Evolutionary conservation across 2,113 vertebrate genomes (phyloP).

Genomic region (Poecile atricapillus): DNA sequence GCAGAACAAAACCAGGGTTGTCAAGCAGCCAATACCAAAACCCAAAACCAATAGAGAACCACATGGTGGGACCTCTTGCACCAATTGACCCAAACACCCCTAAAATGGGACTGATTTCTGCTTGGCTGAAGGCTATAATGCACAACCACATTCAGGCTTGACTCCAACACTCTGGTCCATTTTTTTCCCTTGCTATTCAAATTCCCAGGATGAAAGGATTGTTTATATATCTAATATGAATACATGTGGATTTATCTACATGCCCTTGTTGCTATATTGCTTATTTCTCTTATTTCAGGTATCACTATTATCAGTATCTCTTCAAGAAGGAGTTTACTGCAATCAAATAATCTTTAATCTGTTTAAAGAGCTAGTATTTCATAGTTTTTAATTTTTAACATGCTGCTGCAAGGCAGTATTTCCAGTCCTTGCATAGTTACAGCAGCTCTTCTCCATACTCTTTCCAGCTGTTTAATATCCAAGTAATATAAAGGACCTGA

Average conservation of each 20-base stretch:
- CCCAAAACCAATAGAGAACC: not conserved
- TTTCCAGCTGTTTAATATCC: not conserved
- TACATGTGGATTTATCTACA: not conserved
- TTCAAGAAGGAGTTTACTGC: not conserved
- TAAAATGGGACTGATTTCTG: not conserved
- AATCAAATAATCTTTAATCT: not conserved
- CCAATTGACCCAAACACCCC: not conserved
- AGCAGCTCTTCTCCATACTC: not conserved
- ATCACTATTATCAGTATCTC: not conserved
- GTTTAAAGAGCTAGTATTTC: not conserved
- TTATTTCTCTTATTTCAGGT: not conserved
- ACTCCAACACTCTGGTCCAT: not conserved
- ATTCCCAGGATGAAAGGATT: not conserved
- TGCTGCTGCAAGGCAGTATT: not conserved
- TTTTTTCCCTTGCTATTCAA: not conserved
- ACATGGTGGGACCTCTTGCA: not conserved
- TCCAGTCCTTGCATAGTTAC: not conserved
- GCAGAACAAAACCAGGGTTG: not conserved
- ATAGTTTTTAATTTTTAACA: not conserved
- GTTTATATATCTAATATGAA: not conserved
- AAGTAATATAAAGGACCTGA: not conserved
- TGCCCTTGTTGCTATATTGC: not conserved
- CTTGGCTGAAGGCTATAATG: not conserved
- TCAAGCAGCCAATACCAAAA: not conserved
- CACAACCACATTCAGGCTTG: not conserved